Evolutionary conservation across 2,888 invertebrate genomes (phyloP).

Genomic region (Euplagia quadripunctaria): DNA sequence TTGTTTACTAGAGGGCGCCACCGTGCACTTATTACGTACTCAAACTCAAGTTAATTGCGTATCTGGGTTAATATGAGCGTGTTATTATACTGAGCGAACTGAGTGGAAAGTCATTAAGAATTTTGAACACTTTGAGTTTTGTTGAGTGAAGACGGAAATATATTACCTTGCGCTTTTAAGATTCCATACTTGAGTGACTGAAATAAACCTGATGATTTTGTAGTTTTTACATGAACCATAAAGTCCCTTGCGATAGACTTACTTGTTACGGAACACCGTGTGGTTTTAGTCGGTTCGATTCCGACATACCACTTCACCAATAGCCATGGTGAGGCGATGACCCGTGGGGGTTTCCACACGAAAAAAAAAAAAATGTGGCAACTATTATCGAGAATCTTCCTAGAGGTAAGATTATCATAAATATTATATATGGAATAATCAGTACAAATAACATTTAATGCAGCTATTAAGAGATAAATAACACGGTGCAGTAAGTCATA

Average conservation of each 20-base stretch:
- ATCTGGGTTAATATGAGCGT: conserved; percentile 36
- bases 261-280: no score
- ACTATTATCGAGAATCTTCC: no score
- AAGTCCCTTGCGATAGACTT: neutral
- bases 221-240: no score
- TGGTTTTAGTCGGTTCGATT: neutral
- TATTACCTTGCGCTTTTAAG: neutral
- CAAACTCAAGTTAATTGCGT: conserved; percentile 38
- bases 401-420: no score
- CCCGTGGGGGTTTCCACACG: no score
- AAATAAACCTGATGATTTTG: neutral
- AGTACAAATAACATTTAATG: no score
- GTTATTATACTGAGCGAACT: conserved; percentile 21
- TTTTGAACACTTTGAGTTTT: conserved; percentile 16
- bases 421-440: no score
- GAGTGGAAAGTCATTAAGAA: conserved; percentile 21
- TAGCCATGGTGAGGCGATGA: neutral
- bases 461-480: no score
- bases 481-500: no score
- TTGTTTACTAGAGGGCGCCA: conserved; percentile 49
- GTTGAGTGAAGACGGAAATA: conserved; percentile 3
- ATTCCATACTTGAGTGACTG: neutral
- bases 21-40: conserved; percentile 44
- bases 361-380: no score
- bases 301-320: neutral